phyloP scores from a whole-genome alignment of 1,140 invertebrate genomes.

The Drosophila burlai region DNA sequence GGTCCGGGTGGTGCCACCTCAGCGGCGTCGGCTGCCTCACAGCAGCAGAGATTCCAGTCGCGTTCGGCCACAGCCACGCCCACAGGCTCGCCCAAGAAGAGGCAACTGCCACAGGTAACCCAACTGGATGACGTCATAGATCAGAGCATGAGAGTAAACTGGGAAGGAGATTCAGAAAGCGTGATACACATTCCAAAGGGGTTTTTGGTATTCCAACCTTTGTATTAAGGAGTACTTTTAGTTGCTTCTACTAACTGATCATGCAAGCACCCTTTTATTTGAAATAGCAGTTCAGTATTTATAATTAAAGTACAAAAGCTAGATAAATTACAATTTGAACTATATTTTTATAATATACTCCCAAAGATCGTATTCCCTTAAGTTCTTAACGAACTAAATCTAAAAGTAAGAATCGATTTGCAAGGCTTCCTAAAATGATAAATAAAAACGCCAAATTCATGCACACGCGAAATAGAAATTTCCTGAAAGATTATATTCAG shows the following conservation, averaged over 20 bases:
- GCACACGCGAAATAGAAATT: background rate
- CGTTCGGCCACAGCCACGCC: slow-evolving; percentile 96
- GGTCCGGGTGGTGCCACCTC: slow-evolving; percentile 31
- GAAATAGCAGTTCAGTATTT: background rate
- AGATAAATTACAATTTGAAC: background rate
- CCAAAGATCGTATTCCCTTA: background rate
- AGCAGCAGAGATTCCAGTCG: slow-evolving; percentile 89
- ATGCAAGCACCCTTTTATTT: background rate
- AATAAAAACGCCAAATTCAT: background rate
- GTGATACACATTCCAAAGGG: too few relatives aligned
- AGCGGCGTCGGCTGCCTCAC: slow-evolving; percentile 66
- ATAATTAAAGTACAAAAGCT: background rate
- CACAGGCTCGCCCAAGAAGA: slow-evolving; percentile 97
- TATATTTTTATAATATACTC: background rate
- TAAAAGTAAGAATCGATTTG: background rate
- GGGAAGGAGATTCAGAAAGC: background rate
- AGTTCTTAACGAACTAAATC: background rate
- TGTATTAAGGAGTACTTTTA: background rate
- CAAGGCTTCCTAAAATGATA: background rate
- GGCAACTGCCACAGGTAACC: slow-evolving; percentile 96
- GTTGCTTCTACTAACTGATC: background rate
- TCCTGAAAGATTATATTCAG: background rate
- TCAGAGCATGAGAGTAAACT: background rate
- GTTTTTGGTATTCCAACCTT: background rate
- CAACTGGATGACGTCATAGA: background rate